Evolutionary conservation across 2,797 vertebrate genomes (phyloP).

Genomic region (Crocodylus rhombifer): DNA sequence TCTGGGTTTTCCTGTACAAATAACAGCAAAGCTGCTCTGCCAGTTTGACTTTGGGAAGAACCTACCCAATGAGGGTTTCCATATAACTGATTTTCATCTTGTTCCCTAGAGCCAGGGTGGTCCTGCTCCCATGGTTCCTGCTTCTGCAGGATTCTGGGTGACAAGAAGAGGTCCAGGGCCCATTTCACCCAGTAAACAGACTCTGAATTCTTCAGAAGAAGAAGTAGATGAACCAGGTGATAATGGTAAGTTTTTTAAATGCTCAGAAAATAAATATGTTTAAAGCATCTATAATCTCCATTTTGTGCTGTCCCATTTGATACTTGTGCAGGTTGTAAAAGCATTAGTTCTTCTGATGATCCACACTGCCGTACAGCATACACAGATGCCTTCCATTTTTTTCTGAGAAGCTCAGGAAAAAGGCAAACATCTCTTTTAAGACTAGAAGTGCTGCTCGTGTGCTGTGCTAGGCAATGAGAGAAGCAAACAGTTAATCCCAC

Average conservation of each 20-base stretch:
- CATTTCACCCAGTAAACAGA: slow-evolving; percentile 80
- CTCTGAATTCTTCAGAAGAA: slow-evolving; percentile 86
- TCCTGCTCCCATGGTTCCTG: slow-evolving; percentile 77
- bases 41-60: neutral
- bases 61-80: neutral
- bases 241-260: slow-evolving; percentile 81
- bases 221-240: slow-evolving; percentile 86
- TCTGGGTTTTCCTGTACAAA: too few relatives aligned
- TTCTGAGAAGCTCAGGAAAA: neutral
- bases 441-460: neutral
- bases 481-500: neutral
- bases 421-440: neutral
- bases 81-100: neutral
- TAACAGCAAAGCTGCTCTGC: neutral
- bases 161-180: slow-evolving; percentile 77
- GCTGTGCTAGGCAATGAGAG: neutral
- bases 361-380: neutral
- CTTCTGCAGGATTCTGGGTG: slow-evolving; percentile 85
- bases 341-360: neutral
- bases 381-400: neutral
- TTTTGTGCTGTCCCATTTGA: neutral
- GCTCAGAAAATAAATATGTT: accelerated
- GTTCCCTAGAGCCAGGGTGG: slow-evolving; percentile 80
- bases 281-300: neutral
- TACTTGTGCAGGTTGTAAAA: neutral